These are phyloP conservation scores for Gouania willdenowi DNA, from an alignment of 2,797 vertebrate species.

Conservation along the genomic window DNA sequence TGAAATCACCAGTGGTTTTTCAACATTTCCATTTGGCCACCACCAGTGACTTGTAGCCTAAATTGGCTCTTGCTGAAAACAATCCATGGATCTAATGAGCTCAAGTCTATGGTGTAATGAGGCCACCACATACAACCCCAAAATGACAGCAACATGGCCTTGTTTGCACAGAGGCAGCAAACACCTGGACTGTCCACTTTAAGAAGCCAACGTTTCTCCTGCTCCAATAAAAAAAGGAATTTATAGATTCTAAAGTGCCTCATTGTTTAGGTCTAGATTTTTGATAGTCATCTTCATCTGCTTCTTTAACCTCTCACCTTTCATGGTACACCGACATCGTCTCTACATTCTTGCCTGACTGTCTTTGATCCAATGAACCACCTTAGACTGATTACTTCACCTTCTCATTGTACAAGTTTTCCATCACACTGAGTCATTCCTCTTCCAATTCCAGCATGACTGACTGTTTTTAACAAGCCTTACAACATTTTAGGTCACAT, in stretches of 20 bases:
- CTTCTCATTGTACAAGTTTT: constrained; percentile 21
- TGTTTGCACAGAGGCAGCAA: constrained; percentile 9
- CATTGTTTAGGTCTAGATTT: background rate
- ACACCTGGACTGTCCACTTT: constrained; percentile 3
- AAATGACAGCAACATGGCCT: constrained; percentile 10
- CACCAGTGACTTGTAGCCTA: no score
- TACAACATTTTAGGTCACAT: constrained; percentile 20
- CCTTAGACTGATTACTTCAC: background rate
- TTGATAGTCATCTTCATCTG: background rate
- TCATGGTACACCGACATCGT: background rate
- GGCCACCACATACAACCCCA: no score
- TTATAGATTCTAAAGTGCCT: no score
- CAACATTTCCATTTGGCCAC: constrained; percentile 36
- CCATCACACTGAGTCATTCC: background rate
- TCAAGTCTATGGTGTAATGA: constrained; percentile 11
- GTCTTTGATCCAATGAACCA: constrained; percentile 1
- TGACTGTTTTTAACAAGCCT: no score
- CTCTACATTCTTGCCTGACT: background rate
- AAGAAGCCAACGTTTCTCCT: background rate
- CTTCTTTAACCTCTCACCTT: constrained; percentile 6
- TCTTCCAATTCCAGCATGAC: constrained; percentile 17
- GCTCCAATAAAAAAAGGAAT: background rate
- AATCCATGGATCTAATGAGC: constrained; percentile 27
- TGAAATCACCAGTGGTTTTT: no score
- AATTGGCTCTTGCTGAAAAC: constrained; percentile 5